Evolutionary conservation across 2,113 vertebrate genomes (phyloP).

Genomic region (Amphiprion ocellaris): DNA sequence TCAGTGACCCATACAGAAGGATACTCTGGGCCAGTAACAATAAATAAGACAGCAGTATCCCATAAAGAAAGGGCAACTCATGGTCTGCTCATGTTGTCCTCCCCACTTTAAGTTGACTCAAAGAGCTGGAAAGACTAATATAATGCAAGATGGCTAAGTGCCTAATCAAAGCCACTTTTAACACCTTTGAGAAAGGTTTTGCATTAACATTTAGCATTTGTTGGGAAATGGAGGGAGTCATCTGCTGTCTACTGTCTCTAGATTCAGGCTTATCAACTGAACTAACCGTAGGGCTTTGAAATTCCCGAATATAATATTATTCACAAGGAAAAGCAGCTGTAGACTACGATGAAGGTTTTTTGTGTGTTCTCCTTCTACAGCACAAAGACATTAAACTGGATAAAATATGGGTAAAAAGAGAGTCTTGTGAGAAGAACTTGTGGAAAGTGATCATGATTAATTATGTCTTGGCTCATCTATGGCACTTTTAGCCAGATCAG

Average conservation of each 20-base stretch:
- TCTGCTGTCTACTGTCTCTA: neutral
- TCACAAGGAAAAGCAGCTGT: neutral
- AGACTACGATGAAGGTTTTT: neutral
- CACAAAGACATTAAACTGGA: neutral
- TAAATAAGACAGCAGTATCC: slow-evolving; percentile 54
- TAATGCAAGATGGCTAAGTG: too few relatives aligned
- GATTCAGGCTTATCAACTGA: neutral
- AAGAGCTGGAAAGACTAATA: neutral
- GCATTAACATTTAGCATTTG: neutral
- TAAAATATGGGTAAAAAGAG: slow-evolving; percentile 5
- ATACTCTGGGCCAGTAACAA: slow-evolving; percentile 38
- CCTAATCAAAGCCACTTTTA: neutral
- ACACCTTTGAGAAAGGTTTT: neutral
- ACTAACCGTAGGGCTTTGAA: neutral
- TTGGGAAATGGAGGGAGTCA: too few relatives aligned
- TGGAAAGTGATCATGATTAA: slow-evolving; percentile 44
- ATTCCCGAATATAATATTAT: neutral
- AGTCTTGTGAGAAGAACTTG: slow-evolving; percentile 11
- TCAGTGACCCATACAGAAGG: slow-evolving; percentile 56
- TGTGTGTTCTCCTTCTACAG: neutral
- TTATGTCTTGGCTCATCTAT: neutral
- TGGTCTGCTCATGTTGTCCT: neutral
- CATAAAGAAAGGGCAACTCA: slow-evolving; percentile 43
- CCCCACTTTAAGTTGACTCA: neutral
- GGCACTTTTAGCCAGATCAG: slow-evolving; percentile 45